These are phyloP conservation scores for Sarcoramphus papa DNA, from an alignment of 2,797 vertebrate genomes.

Conservation along the genomic window DNA sequence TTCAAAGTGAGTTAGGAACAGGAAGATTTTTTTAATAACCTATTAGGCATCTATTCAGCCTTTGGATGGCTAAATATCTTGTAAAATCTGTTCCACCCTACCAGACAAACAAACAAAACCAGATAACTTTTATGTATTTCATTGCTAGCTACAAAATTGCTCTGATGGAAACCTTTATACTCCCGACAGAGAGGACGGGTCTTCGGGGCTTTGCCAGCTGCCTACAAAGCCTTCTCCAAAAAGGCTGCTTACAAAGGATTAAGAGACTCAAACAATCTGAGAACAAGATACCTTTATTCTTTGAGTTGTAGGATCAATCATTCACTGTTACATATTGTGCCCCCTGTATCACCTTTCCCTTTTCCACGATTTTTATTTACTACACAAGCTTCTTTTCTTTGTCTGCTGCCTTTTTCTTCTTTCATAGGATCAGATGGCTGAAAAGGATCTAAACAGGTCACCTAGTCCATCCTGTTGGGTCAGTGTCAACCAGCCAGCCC, in stretches of 20 bases:
- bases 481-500: neutral
- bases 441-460: neutral
- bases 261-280: neutral
- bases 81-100: neutral
- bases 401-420: neutral
- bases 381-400: neutral
- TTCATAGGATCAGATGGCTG: neutral
- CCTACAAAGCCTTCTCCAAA: neutral
- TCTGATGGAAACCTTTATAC: neutral
- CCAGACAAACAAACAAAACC: neutral
- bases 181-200: neutral
- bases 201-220: neutral
- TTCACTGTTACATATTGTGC: neutral
- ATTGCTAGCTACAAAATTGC: neutral
- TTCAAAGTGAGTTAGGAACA: neutral
- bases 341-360: neutral
- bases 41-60: neutral
- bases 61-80: neutral
- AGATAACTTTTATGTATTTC: neutral
- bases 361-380: neutral
- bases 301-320: neutral
- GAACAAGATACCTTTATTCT: neutral
- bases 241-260: neutral
- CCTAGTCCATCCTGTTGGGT: neutral
- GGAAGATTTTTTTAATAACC: neutral